Conservation (phyloP, 2,113 vertebrate genomes). For the Eptatretus burgeri region DNA sequence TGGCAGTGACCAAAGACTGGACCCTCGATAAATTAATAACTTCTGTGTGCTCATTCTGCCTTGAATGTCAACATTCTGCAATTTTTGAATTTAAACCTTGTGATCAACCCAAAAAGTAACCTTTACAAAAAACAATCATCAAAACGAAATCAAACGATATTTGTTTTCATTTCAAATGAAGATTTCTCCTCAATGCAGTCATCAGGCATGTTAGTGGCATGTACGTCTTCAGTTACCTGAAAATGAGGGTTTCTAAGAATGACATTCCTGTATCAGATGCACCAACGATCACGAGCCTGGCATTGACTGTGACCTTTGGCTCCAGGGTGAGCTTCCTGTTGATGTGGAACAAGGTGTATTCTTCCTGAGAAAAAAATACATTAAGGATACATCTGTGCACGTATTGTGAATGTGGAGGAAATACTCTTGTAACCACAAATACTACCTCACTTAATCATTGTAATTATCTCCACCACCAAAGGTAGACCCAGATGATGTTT, state of each 20-base stretch:
- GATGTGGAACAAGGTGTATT: constrained; percentile 38
- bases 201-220: neutral
- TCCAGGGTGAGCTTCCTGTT: constrained; percentile 53
- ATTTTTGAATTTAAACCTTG: no score
- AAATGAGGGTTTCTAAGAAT: constrained; percentile 41
- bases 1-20: no score
- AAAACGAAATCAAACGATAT: neutral
- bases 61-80: no score
- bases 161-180: neutral
- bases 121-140: no score
- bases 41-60: no score
- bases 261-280: constrained; percentile 50
- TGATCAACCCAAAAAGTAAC: no score
- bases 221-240: constrained; percentile 28
- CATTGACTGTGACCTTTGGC: constrained; percentile 35
- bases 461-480: no score
- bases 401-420: no score
- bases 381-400: neutral
- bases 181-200: neutral
- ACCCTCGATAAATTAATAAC: no score
- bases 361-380: constrained; percentile 16
- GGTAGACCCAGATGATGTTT: no score
- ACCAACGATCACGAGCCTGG: constrained; percentile 56
- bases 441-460: no score
- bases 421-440: no score